Percentiles rank a stretch among this genome's conserved stretches.
phyloP scores from a whole-genome alignment of 2,888 invertebrate species.

The Drosophila infuscata region DNA sequence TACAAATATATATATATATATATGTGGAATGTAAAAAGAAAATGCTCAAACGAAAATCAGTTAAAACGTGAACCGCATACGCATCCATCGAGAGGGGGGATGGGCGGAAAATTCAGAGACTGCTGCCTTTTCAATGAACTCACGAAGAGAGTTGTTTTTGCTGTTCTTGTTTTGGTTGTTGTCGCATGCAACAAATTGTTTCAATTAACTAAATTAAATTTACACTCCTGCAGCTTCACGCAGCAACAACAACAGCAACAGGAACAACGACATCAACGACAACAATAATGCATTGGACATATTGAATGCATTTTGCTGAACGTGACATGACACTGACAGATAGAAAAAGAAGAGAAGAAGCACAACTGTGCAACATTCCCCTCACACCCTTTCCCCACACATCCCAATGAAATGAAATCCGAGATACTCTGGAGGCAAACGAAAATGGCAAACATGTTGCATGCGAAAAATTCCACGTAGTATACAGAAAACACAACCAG shows the following conservation, averaged over 20 bases:
- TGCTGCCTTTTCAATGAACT: conserved; percentile 58
- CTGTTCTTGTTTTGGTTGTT: conserved; percentile 38
- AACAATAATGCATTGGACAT: conserved; percentile 55
- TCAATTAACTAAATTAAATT: conserved; percentile 85
- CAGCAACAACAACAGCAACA: conserved; percentile 33
- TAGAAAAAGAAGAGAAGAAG: conserved; percentile 60
- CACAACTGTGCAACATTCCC: conserved; percentile 22
- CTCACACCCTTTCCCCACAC: not conserved
- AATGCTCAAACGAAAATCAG: conserved; percentile 76
- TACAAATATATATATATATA: conserved; percentile 17
- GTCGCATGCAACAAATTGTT: conserved; percentile 84
- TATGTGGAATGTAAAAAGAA: conserved; percentile 62
- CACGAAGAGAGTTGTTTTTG: conserved; percentile 34
- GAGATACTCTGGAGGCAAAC: conserved; percentile 56
- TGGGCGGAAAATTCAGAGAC: not conserved
- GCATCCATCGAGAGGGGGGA: not conserved
- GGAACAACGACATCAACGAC: conserved; percentile 35
- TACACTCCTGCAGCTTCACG: conserved; percentile 79
- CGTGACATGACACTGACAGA: conserved; percentile 82
- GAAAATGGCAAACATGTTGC: conserved; percentile 75
- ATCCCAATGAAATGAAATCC: conserved; percentile 30
- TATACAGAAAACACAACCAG: conserved; percentile 43
- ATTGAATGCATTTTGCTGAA: conserved; percentile 75
- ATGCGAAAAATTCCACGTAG: conserved; percentile 50
- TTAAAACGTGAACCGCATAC: conserved; percentile 62